Conservation (phyloP, 2,113 vertebrate genomes). For the Mobula hypostoma region DNA sequence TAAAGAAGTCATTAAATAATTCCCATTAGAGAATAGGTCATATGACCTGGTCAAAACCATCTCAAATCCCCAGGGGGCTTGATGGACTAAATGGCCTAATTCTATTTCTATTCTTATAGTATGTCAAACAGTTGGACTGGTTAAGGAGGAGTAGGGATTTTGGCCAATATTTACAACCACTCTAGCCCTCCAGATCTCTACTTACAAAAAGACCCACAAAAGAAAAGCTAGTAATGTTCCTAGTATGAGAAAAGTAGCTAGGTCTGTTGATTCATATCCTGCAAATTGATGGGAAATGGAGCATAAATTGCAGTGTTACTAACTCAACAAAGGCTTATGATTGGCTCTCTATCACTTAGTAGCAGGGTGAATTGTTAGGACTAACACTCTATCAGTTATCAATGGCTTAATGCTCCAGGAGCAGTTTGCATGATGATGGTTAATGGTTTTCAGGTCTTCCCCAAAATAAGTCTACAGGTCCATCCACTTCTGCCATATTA, state of each 20-base stretch:
- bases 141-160: not conserved
- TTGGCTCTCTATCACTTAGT: not conserved
- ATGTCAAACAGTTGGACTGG: not conserved
- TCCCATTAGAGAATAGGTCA: not conserved
- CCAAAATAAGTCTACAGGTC: not conserved
- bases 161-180: too few species aligned
- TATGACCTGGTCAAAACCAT: not conserved
- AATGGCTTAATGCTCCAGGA: too few species aligned
- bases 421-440: not conserved
- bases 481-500: not conserved
- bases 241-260: too few species aligned
- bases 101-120: too few species aligned
- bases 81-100: too few species aligned
- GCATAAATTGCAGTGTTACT: too few species aligned
- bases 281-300: too few species aligned
- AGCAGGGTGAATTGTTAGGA: not conserved
- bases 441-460: not conserved
- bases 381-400: not conserved
- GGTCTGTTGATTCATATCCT: too few species aligned
- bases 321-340: not conserved
- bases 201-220: too few species aligned
- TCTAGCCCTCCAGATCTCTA: not conserved
- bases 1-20: not conserved
- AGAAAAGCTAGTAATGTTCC: too few species aligned
- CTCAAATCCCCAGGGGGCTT: not conserved